These are phyloP conservation scores for Euclidia mi DNA, from an alignment of 2,888 invertebrate genomes.

Conservation along the genomic window DNA sequence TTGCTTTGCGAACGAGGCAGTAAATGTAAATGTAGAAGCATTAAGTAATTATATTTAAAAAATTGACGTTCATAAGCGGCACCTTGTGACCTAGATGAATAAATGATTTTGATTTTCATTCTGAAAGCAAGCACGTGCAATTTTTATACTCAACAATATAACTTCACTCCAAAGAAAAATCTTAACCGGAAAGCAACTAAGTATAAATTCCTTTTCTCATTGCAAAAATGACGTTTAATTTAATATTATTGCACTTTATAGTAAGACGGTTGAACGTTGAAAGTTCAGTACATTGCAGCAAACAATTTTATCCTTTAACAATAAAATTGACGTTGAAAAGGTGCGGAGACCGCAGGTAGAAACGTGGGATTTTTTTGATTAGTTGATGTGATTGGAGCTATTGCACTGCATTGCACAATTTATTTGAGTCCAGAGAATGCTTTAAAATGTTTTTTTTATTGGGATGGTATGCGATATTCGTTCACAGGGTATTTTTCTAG, in stretches of 20 bases:
- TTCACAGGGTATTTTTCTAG: no score
- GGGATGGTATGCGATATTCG: no score
- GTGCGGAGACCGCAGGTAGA: conserved; percentile 12
- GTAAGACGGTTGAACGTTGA: conserved; percentile 28
- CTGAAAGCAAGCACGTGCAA: conserved; percentile 31
- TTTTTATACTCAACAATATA: conserved; percentile 39
- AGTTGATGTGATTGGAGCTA: no score
- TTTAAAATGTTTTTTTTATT: no score
- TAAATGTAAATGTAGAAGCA: no score
- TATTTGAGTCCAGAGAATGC: no score
- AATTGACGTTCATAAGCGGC: no score
- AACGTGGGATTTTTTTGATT: not conserved
- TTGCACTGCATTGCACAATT: no score
- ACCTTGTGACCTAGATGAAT: no score
- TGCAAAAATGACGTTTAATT: conserved; percentile 57
- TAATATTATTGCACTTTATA: conserved; percentile 55
- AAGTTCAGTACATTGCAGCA: conserved; percentile 32
- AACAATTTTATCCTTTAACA: conserved; percentile 57
- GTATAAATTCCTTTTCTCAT: conserved; percentile 55
- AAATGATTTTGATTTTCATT: no score
- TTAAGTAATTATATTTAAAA: no score
- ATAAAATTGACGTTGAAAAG: conserved; percentile 58
- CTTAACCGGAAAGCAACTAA: conserved; percentile 39
- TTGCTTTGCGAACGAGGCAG: no score
- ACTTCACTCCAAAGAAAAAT: conserved; percentile 40